Base-by-base conservation (phyloP, 2,888 invertebrate genomes). In the Dasysyrphus tricinctus region DNA sequence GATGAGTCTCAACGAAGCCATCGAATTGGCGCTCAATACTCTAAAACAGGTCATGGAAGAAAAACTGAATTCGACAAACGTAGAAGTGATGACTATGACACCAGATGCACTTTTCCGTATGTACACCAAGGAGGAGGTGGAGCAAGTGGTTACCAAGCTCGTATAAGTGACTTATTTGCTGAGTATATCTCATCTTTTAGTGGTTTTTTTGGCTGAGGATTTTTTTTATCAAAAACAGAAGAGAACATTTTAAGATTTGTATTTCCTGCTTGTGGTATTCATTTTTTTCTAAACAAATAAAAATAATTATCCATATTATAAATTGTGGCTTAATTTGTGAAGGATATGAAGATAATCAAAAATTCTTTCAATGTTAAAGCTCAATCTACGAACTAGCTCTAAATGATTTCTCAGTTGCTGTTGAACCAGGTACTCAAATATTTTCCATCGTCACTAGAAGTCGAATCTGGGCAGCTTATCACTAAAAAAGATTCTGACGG, bases 41-140 rank as follows among this genome's bases (percentile, higher is more conserved):
- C 93, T 99, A 29, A 99, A 99, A 92, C 99, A 99, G 93, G 99
- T 99, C 0, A 99, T 99, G 99, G 99, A 99, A 92, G 99, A 99
- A 92, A 99, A 99, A 93, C 93, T 99, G 3, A 99, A 97, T 84
- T 97, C 98, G 83, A 97, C 96, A 76, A 99, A 99, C 93, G 98
- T 99, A 73, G 99, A 99, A 93, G 97, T 99, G 88, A 98, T 98
- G 92, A 97, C 97, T 44, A 97, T 99, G 94, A 98, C 98, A 0
- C 96, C 96, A 0, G 94, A 94, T 32, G 95, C 94, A 29, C 93
- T 96, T 90, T 99, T 98, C 93, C 96, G 97, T 89, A 97, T 98
- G 97, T 97, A 96, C 91, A 94, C 95, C 3, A 96, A 97, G 93
- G 97, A 97, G 86, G 97, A 98, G 92, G 95, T 99, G 0, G 98